Conservation (phyloP, 1,140 invertebrate genomes). For the Bactericera cockerelli region DNA sequence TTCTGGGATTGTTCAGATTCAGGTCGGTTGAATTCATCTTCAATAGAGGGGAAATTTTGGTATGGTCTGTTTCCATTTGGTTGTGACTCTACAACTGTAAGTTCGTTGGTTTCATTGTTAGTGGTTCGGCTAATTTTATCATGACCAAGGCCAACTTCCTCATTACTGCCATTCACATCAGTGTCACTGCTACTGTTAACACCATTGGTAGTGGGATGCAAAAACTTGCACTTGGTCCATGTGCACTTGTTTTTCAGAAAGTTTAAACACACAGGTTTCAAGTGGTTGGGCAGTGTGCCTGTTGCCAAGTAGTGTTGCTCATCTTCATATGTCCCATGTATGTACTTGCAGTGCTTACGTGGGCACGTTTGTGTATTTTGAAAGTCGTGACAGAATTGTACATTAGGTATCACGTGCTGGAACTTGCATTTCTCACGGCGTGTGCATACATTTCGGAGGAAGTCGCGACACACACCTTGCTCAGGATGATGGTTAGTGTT, state of each 20-base stretch:
- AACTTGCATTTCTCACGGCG: conserved; percentile 63
- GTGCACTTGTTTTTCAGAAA: conserved; percentile 58
- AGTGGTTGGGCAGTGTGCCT: conserved; percentile 46
- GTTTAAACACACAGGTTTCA: conserved; percentile 56
- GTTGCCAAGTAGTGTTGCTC: conserved; percentile 55
- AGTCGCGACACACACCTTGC: conserved; percentile 39
- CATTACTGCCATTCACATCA: too few relatives aligned
- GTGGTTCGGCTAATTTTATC: too few relatives aligned
- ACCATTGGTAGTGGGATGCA: conserved; percentile 9
- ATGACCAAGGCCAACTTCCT: too few relatives aligned
- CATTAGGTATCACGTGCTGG: conserved; percentile 39
- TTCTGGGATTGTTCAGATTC: too few relatives aligned
- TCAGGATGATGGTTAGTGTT: too few relatives aligned
- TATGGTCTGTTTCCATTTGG: too few relatives aligned
- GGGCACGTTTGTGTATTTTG: conserved; percentile 45
- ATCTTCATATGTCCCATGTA: conserved; percentile 61
- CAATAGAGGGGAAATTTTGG: too few relatives aligned
- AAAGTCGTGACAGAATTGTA: conserved; percentile 67
- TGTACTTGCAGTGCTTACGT: conserved; percentile 41
- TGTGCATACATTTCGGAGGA: conserved; percentile 47
- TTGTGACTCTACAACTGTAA: too few relatives aligned
- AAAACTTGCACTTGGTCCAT: conserved; percentile 36
- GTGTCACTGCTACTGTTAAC: too few relatives aligned
- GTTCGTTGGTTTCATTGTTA: too few relatives aligned
- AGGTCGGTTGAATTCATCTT: too few relatives aligned